phyloP scores from a whole-genome alignment of 2,113 vertebrate genomes.

The Proteles cristata region DNA sequence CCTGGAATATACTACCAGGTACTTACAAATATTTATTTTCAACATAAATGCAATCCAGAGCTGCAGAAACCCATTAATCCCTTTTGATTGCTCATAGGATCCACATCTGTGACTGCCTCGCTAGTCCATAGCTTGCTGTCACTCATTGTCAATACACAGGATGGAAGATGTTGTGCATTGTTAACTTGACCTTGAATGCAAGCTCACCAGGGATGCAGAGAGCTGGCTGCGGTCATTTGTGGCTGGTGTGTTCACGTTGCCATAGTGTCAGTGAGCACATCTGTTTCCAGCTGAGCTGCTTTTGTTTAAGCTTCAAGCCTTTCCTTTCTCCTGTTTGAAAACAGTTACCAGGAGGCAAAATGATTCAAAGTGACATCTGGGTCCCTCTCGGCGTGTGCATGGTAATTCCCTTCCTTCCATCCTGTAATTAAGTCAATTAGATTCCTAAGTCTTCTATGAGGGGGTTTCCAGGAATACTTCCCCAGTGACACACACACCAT shows the following conservation, averaged over 20 bases:
- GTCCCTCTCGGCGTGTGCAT: neutral
- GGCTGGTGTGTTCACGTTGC: rapidly evolving
- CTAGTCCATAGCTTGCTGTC: neutral
- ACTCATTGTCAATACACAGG: rapidly evolving
- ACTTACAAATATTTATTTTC: neutral
- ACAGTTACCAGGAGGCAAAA: neutral
- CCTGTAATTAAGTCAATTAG: constrained; percentile 64
- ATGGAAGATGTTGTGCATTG: rapidly evolving
- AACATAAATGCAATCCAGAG: neutral
- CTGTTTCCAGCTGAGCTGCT: neutral
- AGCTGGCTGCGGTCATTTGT: rapidly evolving
- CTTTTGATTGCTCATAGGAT: neutral
- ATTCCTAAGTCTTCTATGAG: neutral
- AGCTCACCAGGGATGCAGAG: rapidly evolving
- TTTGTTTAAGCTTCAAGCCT: neutral
- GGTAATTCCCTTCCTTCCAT: constrained; percentile 1
- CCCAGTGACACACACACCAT: neutral
- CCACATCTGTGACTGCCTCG: neutral
- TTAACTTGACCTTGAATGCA: neutral
- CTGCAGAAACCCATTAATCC: neutral
- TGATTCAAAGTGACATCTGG: constrained; percentile 56
- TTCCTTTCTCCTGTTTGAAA: neutral
- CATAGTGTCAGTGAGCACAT: neutral
- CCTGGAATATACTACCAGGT: neutral
- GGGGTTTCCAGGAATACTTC: neutral